These are phyloP conservation scores for Hippopotamyrus pictus DNA, from an alignment of 2,797 vertebrate genomes.

Conservation along the genomic window DNA sequence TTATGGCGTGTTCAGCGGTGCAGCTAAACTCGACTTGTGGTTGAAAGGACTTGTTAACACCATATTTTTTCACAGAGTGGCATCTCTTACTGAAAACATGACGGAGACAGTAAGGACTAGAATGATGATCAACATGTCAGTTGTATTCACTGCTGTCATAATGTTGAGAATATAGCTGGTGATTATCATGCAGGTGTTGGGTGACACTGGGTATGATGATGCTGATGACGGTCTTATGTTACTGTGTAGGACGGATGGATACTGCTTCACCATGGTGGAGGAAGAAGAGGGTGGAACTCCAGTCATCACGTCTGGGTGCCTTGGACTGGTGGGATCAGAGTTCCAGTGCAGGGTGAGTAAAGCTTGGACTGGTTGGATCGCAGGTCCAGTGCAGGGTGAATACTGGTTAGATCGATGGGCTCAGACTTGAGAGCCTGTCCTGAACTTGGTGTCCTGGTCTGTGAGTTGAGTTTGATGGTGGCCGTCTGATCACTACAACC, in stretches of 20 bases:
- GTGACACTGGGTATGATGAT: not conserved
- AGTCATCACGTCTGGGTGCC: slow-evolving; percentile 82
- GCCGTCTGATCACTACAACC: not conserved
- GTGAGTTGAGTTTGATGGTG: not conserved
- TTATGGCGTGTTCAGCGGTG: not conserved
- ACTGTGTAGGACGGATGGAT: slow-evolving; percentile 77
- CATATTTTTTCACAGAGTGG: not conserved
- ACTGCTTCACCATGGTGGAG: slow-evolving; percentile 93
- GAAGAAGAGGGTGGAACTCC: slow-evolving; percentile 81
- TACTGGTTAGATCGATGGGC: not conserved
- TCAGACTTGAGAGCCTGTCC: not conserved
- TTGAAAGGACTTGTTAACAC: not conserved
- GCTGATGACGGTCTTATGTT: not conserved
- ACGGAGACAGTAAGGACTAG: not conserved
- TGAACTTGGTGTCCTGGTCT: not conserved
- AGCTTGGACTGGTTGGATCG: not conserved
- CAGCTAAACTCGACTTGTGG: not conserved
- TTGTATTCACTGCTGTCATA: not conserved
- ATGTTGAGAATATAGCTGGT: not conserved
- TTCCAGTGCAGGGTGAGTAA: slow-evolving; percentile 89
- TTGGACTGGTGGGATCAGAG: slow-evolving; percentile 81
- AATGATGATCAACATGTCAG: not conserved
- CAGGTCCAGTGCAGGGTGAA: not conserved
- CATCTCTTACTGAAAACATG: not conserved
- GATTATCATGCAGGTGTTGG: not conserved